Evolutionary conservation across 2,888 invertebrate species (phyloP), one percentile per base, ranked within the genome.

Genomic region (Metopia argyrocephala): DNA sequence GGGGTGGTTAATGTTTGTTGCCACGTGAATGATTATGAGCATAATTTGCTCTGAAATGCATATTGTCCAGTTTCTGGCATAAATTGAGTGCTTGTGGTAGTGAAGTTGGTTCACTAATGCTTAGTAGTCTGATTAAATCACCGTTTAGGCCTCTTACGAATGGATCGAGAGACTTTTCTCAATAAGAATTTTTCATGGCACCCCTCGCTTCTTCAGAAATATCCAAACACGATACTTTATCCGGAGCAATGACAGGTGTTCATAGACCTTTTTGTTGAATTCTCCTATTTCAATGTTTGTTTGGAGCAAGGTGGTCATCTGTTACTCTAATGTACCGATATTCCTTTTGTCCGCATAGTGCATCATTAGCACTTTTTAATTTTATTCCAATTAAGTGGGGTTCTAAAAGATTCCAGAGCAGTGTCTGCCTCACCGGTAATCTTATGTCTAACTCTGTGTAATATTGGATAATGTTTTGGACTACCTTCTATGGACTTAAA

Each of bases 321-420:
- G 70, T 23, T 52, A 70, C 31, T 61, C 71, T 38, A 71, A 6
- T n/a, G n/a, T n/a, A n/a, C n/a, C n/a, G n/a, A n/a, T n/a, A n/a
- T n/a, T n/a, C n/a, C n/a, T n/a, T n/a, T 50, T 62, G 18, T 71
- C 62, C 3, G 71, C 18, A 38, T 71, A 62, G 23, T 61, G 70
- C 50, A 70, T 27, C 56, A 56, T 56, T 4, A 56, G 27, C 27
- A 25, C n/a, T n/a, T 56, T 28, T 27, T 56, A 64, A n/a, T n/a
- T n/a, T n/a, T n/a, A n/a, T n/a, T n/a, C n/a, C n/a, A n/a, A n/a
- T n/a, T n/a, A n/a, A n/a, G n/a, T n/a, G n/a, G n/a, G n/a, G n/a
- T n/a, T n/a, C n/a, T n/a, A n/a, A n/a, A n/a, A n/a, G n/a, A n/a
- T n/a, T n/a, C n/a, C n/a, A n/a, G n/a, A n/a, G n/a, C n/a, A n/a